Percentiles rank a stretch among this genome's conserved stretches.
Evolutionary conservation across 2,888 invertebrate species (phyloP).

Genomic region (Chirona hameri): DNA sequence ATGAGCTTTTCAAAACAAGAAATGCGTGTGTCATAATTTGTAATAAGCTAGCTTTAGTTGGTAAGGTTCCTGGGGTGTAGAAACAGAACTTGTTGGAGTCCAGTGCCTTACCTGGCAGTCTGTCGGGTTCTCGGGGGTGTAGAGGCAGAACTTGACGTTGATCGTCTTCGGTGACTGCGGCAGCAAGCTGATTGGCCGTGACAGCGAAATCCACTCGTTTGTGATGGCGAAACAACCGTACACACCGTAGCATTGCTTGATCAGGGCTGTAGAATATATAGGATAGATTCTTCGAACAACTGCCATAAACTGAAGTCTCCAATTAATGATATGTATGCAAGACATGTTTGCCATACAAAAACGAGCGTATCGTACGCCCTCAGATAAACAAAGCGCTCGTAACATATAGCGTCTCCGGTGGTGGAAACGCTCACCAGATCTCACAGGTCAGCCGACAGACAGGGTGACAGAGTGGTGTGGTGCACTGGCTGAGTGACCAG

Average conservation of each 20-base stretch:
- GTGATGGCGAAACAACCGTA: conserved; percentile 77
- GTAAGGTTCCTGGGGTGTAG: no score
- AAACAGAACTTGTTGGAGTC: no score
- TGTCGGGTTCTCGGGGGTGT: conserved; percentile 71
- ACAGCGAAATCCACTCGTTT: conserved; percentile 76
- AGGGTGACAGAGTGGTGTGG: no score
- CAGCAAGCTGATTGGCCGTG: conserved; percentile 77
- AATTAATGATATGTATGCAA: neutral
- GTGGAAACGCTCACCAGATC: no score
- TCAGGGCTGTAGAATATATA: conserved; percentile 28
- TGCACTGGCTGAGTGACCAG: no score
- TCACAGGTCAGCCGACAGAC: no score
- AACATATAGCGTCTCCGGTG: no score
- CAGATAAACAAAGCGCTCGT: neutral
- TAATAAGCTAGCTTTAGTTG: no score
- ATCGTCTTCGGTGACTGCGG: conserved; percentile 75
- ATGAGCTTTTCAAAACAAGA: no score
- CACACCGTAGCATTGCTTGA: conserved; percentile 64
- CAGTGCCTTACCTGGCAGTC: conserved; percentile 47
- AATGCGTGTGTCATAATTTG: no score
- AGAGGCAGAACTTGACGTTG: conserved; percentile 75
- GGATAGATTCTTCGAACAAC: no score
- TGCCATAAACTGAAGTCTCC: neutral
- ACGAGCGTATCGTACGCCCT: neutral
- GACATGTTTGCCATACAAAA: neutral